Percentiles rank a stretch among this genome's conserved stretches.
Conservation (phyloP, 2,113 vertebrate species). For the Speoplatyrhinus poulsoni region DNA sequence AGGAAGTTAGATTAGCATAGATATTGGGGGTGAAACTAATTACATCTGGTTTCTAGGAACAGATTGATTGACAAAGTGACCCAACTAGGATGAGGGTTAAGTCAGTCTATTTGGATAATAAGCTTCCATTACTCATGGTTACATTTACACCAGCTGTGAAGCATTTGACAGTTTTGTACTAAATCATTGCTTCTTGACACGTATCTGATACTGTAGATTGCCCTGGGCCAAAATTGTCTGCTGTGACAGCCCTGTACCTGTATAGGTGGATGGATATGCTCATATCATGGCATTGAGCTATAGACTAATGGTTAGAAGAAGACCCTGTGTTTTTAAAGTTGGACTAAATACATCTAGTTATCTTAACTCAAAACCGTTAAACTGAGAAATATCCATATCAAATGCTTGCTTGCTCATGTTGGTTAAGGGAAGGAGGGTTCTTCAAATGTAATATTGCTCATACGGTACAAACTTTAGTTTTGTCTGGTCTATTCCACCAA, state of each 20-base stretch:
- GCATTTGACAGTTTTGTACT: slow-evolving; percentile 35
- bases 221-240: slow-evolving; percentile 13
- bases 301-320: not conserved
- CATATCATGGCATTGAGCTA: not conserved
- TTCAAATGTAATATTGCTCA: too few relatives aligned
- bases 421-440: too few relatives aligned
- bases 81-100: slow-evolving; percentile 38
- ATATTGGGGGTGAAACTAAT: too few relatives aligned
- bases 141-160: slow-evolving; percentile 50
- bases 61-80: slow-evolving; percentile 19
- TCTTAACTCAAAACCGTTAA: too few relatives aligned
- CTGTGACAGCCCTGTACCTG: slow-evolving; percentile 1
- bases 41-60: too few relatives aligned
- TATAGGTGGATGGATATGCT: not conserved
- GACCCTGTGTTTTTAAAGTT: not conserved
- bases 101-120: slow-evolving; percentile 48
- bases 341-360: too few relatives aligned
- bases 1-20: too few relatives aligned
- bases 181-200: slow-evolving; percentile 31
- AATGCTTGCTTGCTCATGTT: too few relatives aligned
- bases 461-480: too few relatives aligned
- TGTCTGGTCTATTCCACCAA: too few relatives aligned
- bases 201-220: slow-evolving; percentile 18
- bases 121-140: slow-evolving; percentile 40
- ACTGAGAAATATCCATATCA: too few relatives aligned